Evolutionary conservation across 1,140 invertebrate species (phyloP).

Genomic region (Proctacanthus coquilletti): DNA sequence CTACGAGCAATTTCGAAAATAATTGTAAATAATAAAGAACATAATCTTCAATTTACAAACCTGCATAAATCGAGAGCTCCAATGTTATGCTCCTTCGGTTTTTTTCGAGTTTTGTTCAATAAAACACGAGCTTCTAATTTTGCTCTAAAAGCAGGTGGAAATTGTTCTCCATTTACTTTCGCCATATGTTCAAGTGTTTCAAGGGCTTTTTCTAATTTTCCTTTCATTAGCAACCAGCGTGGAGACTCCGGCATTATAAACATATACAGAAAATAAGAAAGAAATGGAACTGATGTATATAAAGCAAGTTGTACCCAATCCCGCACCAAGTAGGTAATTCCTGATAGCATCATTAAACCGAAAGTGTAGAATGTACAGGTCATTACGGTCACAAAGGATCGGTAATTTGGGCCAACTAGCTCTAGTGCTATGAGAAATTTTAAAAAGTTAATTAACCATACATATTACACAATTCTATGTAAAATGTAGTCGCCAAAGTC

Average conservation of each 20-base stretch:
- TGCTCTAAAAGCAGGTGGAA: constrained; percentile 53
- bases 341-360: constrained; percentile 64
- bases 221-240: constrained; percentile 66
- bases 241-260: constrained; percentile 74
- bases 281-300: constrained; percentile 67
- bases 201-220: constrained; percentile 61
- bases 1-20: constrained; percentile 13
- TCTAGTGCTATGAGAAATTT: constrained; percentile 54
- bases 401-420: constrained; percentile 74
- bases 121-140: constrained; percentile 43
- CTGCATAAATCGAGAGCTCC: constrained; percentile 54
- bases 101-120: constrained; percentile 36
- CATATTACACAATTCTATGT: too few species aligned
- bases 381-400: constrained; percentile 80
- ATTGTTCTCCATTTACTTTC: constrained; percentile 53
- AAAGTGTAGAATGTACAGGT: constrained; percentile 79
- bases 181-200: constrained; percentile 60
- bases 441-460: too few species aligned
- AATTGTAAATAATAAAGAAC: neutral
- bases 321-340: constrained; percentile 63
- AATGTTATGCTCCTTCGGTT: constrained; percentile 40
- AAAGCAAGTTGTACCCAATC: constrained; percentile 67
- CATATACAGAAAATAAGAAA: constrained; percentile 71
- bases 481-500: too few species aligned
- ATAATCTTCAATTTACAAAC: constrained; percentile 4